Conservation (phyloP, 2,113 vertebrate species). For the Suncus etruscus region DNA sequence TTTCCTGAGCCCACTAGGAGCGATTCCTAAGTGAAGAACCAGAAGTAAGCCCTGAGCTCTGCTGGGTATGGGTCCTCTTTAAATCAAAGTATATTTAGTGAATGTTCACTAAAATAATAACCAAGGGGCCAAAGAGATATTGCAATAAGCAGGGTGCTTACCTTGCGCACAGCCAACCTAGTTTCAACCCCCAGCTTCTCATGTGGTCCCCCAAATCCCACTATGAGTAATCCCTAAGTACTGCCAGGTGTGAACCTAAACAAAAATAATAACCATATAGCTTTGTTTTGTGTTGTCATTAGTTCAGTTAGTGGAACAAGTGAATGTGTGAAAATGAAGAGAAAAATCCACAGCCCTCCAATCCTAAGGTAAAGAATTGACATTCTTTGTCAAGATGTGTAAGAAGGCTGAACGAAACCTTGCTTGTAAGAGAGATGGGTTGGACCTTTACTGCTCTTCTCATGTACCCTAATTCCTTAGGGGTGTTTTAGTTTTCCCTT, state of each 20-base stretch:
- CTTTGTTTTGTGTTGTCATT: slow-evolving; percentile 7
- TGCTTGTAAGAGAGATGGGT: not conserved
- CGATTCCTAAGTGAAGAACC: too few relatives aligned
- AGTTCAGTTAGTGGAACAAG: slow-evolving; percentile 16
- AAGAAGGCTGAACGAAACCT: slow-evolving; percentile 8
- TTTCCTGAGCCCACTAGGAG: too few relatives aligned
- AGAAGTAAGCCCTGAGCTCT: too few relatives aligned
- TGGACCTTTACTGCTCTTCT: not conserved
- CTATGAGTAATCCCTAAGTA: too few relatives aligned
- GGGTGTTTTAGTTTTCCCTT: slow-evolving; percentile 1
- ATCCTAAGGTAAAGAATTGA: not conserved
- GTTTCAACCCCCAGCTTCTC: too few relatives aligned
- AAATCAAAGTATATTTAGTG: not conserved
- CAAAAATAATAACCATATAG: not conserved
- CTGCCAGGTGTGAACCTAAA: too few relatives aligned
- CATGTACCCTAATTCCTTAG: not conserved
- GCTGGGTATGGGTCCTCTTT: too few relatives aligned
- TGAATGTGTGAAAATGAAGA: slow-evolving; percentile 12
- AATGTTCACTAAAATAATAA: slow-evolving; percentile 50
- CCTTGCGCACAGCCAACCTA: too few relatives aligned
- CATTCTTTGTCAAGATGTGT: not conserved
- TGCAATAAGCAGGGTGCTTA: too few relatives aligned
- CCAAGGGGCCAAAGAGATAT: too few relatives aligned
- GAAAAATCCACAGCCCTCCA: not conserved
- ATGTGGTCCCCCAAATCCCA: too few relatives aligned